These are phyloP conservation scores for Trematomus loennbergii DNA, from an alignment of 2,113 vertebrate species.

Conservation along the genomic window DNA sequence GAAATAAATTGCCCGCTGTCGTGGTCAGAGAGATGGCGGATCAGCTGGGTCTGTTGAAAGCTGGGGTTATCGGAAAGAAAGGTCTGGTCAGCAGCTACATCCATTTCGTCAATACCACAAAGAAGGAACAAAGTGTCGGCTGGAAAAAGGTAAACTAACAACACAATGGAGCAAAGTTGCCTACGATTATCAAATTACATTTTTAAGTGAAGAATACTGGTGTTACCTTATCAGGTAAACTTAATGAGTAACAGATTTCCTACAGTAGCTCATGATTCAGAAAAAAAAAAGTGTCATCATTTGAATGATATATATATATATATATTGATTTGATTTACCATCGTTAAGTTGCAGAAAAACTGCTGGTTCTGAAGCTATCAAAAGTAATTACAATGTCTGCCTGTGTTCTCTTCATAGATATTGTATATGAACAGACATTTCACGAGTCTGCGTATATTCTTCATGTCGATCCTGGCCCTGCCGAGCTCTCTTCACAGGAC, in stretches of 20 bases:
- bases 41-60: conserved; percentile 22
- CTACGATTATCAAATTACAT: background rate
- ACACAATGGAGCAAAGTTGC: too few species aligned
- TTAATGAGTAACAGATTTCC: too few species aligned
- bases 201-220: background rate
- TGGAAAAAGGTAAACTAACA: conserved; percentile 56
- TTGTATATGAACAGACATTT: conserved; percentile 21
- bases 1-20: accelerated
- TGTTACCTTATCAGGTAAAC: background rate
- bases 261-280: background rate
- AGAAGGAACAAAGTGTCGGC: background rate
- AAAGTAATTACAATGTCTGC: background rate
- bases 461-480: conserved; percentile 76
- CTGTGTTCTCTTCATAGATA: conserved; percentile 29
- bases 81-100: background rate
- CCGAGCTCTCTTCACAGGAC: conserved; percentile 65
- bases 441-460: conserved; percentile 59
- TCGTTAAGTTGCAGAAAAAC: background rate
- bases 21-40: conserved; percentile 29
- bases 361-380: background rate
- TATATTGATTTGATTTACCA: background rate
- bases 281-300: background rate
- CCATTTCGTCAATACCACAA: background rate
- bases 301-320: background rate
- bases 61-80: accelerated